These are phyloP conservation scores for Gymnoscelis rufifasciata DNA, from an alignment of 2,888 invertebrate species.

Conservation along the genomic window DNA sequence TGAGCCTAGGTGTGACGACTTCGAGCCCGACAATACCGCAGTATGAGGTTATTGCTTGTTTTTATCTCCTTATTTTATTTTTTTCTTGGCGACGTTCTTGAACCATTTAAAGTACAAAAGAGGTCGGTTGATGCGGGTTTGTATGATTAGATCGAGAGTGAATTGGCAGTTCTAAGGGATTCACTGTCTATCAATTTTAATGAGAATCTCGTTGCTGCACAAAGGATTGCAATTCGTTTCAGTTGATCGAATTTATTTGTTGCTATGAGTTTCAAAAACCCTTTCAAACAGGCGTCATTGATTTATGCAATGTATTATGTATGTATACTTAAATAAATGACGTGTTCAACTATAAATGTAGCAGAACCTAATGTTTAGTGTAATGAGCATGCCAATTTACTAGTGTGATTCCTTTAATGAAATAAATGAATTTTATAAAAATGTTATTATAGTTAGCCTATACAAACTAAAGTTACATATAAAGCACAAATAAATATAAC, in stretches of 20 bases:
- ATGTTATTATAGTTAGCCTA: too few species aligned
- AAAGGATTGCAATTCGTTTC: slow-evolving; percentile 2
- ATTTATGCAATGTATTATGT: neutral
- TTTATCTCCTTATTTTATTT: slow-evolving; percentile 37
- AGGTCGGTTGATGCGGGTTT: slow-evolving; percentile 35
- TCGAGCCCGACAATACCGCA: slow-evolving; percentile 55
- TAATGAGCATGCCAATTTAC: too few species aligned
- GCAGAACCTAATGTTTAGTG: too few species aligned
- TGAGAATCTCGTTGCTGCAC: slow-evolving; percentile 14
- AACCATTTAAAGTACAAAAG: slow-evolving; percentile 46
- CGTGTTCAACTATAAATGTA: too few species aligned
- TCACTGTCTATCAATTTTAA: slow-evolving; percentile 17
- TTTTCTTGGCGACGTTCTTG: slow-evolving; percentile 47
- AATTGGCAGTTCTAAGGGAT: slow-evolving; percentile 20
- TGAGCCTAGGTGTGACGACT: slow-evolving; percentile 63
- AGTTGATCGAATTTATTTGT: neutral
- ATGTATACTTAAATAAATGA: too few species aligned
- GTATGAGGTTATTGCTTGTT: slow-evolving; percentile 54
- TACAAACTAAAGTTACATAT: too few species aligned
- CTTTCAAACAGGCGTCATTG: neutral
- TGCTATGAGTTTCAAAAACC: neutral
- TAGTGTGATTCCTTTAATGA: too few species aligned
- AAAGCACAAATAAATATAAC: too few species aligned
- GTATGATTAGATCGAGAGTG: slow-evolving; percentile 31
- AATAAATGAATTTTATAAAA: too few species aligned